Conservation (phyloP, 2,797 vertebrate species). For the Setipinna tenuifilis region DNA sequence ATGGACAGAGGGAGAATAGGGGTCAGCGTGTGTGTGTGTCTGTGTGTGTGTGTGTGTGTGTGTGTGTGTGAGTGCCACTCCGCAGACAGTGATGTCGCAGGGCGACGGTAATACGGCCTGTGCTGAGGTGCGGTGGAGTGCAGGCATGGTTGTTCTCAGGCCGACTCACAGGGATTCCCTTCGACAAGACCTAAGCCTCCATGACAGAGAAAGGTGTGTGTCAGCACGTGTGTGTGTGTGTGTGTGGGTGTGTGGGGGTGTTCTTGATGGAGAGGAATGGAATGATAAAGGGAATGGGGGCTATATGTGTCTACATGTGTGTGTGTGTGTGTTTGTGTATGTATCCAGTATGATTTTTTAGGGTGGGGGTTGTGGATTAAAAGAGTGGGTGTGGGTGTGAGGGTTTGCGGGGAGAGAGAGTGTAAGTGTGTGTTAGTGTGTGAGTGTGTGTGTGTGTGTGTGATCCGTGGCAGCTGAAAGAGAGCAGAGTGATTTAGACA, state of each 20-base stretch:
- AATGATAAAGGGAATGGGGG: no score
- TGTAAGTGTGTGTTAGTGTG: neutral
- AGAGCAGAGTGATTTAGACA: constrained; percentile 23
- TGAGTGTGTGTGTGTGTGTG: neutral
- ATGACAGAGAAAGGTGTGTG: constrained; percentile 44
- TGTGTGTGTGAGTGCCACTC: neutral
- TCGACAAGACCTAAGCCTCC: constrained; percentile 70
- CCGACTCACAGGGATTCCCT: constrained; percentile 71
- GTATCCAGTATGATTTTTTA: no score
- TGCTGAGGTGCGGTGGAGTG: neutral
- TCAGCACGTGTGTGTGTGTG: neutral
- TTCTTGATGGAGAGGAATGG: no score
- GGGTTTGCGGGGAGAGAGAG: neutral
- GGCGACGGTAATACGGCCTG: neutral
- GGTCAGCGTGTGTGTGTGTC: neutral
- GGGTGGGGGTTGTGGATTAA: no score
- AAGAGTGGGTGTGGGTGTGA: neutral
- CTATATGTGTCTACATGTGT: constrained; percentile 34
- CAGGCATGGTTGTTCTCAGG: constrained; percentile 69
- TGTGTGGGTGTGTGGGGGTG: constrained; percentile 23
- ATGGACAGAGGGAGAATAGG: constrained; percentile 39
- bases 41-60: neutral
- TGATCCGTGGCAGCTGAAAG: neutral
- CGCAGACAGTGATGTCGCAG: neutral
- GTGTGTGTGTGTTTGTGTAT: constrained; percentile 13